These are phyloP conservation scores for Aplocera efformata DNA, from an alignment of 2,888 invertebrate genomes.

Conservation along the genomic window DNA sequence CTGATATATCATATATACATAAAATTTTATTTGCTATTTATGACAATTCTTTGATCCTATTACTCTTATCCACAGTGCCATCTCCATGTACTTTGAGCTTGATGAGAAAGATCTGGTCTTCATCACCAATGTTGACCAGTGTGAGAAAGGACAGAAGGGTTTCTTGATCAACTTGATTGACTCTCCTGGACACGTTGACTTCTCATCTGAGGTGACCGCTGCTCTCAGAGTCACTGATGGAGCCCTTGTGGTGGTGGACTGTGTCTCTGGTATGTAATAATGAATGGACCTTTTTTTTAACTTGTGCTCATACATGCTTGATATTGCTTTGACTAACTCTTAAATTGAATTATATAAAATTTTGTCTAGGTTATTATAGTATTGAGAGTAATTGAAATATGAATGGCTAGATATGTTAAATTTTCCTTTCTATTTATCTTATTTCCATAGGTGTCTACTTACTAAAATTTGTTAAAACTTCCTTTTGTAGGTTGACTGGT, in stretches of 20 bases:
- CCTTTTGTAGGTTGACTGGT: too few species aligned
- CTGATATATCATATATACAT: conserved; percentile 47
- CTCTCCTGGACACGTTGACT: conserved; percentile 99
- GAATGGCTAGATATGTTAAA: too few species aligned
- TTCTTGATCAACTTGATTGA: conserved; percentile 99
- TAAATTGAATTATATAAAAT: too few species aligned
- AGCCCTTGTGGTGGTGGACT: conserved; percentile 99
- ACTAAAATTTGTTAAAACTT: too few species aligned
- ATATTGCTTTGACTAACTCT: too few species aligned
- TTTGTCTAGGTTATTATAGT: too few species aligned
- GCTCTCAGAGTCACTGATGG: conserved; percentile 99
- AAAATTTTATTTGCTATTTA: neutral
- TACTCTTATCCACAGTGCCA: conserved; percentile 85
- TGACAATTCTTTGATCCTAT: conserved; percentile 2
- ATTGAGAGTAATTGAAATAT: too few species aligned
- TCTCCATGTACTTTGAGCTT: conserved; percentile 99
- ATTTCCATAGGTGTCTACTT: too few species aligned
- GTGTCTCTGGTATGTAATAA: conserved; percentile 95
- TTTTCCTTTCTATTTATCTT: too few species aligned
- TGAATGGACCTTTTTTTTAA: too few species aligned
- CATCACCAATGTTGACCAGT: conserved; percentile 94
- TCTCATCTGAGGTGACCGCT: conserved; percentile 99
- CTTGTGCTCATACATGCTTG: neutral
- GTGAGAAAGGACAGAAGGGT: conserved; percentile 94
- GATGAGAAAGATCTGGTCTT: conserved; percentile 96